phyloP scores from a whole-genome alignment of 2,888 invertebrate species.

The Cylloceria caligata region DNA sequence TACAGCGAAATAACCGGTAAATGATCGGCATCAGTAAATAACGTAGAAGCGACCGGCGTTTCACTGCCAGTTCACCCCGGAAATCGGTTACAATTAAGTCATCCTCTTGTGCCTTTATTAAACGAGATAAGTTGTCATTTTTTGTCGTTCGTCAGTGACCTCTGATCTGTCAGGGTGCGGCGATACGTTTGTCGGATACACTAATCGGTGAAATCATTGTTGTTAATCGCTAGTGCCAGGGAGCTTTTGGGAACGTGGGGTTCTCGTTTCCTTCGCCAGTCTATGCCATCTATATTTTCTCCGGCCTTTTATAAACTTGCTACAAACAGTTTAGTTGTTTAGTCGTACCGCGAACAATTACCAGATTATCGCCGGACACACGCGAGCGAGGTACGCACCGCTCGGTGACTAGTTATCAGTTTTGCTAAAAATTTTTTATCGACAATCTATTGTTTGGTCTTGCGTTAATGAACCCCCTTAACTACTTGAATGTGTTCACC shows the following conservation, averaged over 20 bases:
- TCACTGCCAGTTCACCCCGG: too few species aligned
- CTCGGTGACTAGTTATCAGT: conserved; percentile 8
- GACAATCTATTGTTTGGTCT: neutral
- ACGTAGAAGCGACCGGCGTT: too few species aligned
- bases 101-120: too few species aligned
- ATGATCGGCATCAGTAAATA: too few species aligned
- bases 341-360: conserved; percentile 79
- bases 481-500: neutral
- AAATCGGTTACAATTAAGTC: too few species aligned
- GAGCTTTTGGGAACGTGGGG: conserved; percentile 71
- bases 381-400: conserved; percentile 55
- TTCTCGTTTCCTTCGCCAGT: conserved; percentile 56
- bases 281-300: conserved; percentile 79
- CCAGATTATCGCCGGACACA: conserved; percentile 68
- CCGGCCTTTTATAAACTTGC: conserved; percentile 82
- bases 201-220: conserved; percentile 25
- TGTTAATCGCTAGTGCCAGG: conserved; percentile 6
- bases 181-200: neutral
- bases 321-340: conserved; percentile 78
- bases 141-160: too few species aligned
- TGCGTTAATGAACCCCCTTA: neutral
- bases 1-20: too few species aligned
- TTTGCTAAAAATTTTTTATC: conserved; percentile 17
- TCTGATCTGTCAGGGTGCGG: too few species aligned
- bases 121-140: neutral